phyloP scores from a whole-genome alignment of 1,140 invertebrate species.

The Caenorhabditis tropicalis region DNA sequence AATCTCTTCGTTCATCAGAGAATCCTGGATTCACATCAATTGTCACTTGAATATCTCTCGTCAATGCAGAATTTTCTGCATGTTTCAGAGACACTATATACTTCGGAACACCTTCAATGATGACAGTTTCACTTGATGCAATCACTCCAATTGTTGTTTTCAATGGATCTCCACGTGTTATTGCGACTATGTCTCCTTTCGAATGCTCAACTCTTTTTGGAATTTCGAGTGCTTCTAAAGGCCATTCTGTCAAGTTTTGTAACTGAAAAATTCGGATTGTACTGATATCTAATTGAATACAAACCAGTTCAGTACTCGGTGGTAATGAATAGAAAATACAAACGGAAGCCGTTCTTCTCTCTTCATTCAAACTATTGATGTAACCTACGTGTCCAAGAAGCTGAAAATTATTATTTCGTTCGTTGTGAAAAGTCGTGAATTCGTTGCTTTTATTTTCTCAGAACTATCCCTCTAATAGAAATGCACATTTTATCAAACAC shows the following conservation, averaged over 20 bases:
- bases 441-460: background rate
- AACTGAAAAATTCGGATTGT: background rate
- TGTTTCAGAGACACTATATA: background rate
- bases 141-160: conserved; percentile 31
- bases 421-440: background rate
- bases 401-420: background rate
- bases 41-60: conserved; percentile 6
- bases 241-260: conserved; percentile 5
- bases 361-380: background rate
- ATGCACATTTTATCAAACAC: too few species aligned
- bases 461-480: too few species aligned
- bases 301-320: background rate
- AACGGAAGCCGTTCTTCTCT: background rate
- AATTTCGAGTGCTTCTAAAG: background rate
- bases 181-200: background rate
- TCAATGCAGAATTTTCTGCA: background rate
- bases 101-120: background rate
- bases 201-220: background rate
- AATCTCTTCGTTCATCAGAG: background rate
- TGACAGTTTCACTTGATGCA: background rate
- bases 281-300: background rate
- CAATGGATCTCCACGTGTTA: background rate
- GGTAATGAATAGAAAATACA: background rate
- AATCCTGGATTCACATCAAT: conserved; percentile 17
- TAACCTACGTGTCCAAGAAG: conserved; percentile 4